phyloP scores from a whole-genome alignment of 2,888 invertebrate species.

The Hoplodrina ambigua region DNA sequence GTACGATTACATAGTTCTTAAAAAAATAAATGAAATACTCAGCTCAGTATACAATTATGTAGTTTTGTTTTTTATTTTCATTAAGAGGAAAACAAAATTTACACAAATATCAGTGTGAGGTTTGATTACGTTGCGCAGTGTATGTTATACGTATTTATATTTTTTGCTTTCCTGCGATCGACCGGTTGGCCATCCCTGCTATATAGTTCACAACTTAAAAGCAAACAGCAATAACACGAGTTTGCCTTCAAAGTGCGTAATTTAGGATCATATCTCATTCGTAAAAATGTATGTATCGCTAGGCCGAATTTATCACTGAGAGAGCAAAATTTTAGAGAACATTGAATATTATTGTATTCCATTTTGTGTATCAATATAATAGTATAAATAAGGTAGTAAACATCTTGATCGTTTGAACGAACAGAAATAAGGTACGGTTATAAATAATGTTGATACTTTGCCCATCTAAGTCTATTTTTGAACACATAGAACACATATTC shows the following conservation, averaged over 20 bases:
- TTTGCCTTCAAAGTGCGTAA: conserved; percentile 26
- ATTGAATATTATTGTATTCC: conserved; percentile 2
- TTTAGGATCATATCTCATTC: conserved; percentile 26
- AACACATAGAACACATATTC: conserved; percentile 16
- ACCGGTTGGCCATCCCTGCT: too few relatives aligned
- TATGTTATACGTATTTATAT: too few relatives aligned
- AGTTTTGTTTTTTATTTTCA: too few relatives aligned
- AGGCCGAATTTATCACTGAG: not conserved
- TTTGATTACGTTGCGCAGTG: too few relatives aligned
- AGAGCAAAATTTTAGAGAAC: conserved; percentile 9
- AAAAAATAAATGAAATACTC: too few relatives aligned
- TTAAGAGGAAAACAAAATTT: too few relatives aligned
- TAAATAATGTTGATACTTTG: conserved; percentile 29
- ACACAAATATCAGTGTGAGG: too few relatives aligned
- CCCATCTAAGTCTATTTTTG: conserved; percentile 42
- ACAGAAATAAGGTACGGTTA: conserved; percentile 21
- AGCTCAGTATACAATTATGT: too few relatives aligned
- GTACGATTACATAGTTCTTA: too few relatives aligned
- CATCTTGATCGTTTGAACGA: conserved; percentile 11
- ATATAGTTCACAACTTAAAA: not conserved
- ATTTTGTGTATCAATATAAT: conserved; percentile 9
- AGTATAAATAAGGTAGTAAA: conserved; percentile 22
- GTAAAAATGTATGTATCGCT: not conserved
- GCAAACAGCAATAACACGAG: conserved; percentile 33
- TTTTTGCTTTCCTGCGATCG: too few relatives aligned